Conservation (phyloP, 2,113 vertebrate genomes). For the Cnemophilus loriae region DNA sequence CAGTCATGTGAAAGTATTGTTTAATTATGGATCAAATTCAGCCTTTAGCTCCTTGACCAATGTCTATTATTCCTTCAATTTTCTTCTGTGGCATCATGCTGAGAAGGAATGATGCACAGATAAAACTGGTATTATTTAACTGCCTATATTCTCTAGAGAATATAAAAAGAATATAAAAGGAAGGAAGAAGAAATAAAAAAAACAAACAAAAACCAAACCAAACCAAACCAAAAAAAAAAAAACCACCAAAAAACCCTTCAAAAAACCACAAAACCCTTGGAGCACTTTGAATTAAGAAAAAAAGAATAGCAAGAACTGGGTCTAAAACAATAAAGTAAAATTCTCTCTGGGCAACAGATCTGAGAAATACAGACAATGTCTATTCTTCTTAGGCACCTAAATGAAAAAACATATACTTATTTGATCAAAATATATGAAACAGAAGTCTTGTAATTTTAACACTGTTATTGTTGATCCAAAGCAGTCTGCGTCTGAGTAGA, state of each 20-base stretch:
- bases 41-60: constrained; percentile 47
- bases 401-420: not conserved
- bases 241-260: too few relatives aligned
- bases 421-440: not conserved
- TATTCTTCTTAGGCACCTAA: not conserved
- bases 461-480: not conserved
- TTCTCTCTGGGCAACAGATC: constrained; percentile 1
- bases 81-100: not conserved
- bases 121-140: not conserved
- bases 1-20: not conserved
- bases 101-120: not conserved
- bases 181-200: not conserved
- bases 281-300: constrained; percentile 27
- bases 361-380: not conserved
- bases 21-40: constrained; percentile 60
- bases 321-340: constrained; percentile 51
- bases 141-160: not conserved
- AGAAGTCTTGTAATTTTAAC: not conserved
- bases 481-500: not conserved
- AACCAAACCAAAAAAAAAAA: not conserved
- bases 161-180: not conserved
- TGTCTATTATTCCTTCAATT: constrained; percentile 27
- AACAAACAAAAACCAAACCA: not conserved
- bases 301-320: constrained; percentile 6
- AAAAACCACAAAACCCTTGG: not conserved